Conservation (phyloP, 2,888 invertebrate genomes). For the Dioctria linearis region DNA sequence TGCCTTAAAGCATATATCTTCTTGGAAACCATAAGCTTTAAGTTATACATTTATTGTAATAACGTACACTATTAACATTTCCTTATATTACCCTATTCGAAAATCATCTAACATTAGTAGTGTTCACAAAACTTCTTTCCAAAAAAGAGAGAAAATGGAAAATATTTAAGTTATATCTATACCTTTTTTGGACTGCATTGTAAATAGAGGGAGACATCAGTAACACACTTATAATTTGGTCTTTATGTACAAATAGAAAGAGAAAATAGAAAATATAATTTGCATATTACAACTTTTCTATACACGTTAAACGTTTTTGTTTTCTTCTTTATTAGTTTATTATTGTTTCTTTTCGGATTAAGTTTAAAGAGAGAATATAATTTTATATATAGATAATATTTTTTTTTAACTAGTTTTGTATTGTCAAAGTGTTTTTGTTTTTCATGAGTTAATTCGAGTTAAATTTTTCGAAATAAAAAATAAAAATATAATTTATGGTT, state of each 20-base stretch:
- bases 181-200: not conserved
- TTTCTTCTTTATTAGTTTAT: conserved; percentile 1
- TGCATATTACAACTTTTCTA: not conserved
- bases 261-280: conserved; percentile 13
- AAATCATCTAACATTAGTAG: too few relatives aligned
- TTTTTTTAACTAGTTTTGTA: conserved; percentile 43
- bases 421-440: conserved; percentile 50
- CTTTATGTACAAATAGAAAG: conserved; percentile 40
- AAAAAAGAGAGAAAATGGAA: conserved; percentile 23
- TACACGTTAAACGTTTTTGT: conserved; percentile 5
- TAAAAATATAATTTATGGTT: too few relatives aligned
- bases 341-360: conserved; percentile 37
- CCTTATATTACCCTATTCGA: not conserved
- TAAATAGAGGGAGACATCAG: conserved; percentile 40
- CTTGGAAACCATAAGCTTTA: too few relatives aligned
- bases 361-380: conserved; percentile 9
- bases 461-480: not conserved
- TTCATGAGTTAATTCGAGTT: conserved; percentile 11
- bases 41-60: too few relatives aligned
- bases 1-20: too few relatives aligned
- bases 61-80: not conserved
- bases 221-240: conserved; percentile 30
- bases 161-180: conserved; percentile 18
- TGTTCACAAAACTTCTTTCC: not conserved
- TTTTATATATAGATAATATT: conserved; percentile 35